These are phyloP conservation scores for Stigmatopora nigra DNA, from an alignment of 2,113 vertebrate species.

Conservation along the genomic window DNA sequence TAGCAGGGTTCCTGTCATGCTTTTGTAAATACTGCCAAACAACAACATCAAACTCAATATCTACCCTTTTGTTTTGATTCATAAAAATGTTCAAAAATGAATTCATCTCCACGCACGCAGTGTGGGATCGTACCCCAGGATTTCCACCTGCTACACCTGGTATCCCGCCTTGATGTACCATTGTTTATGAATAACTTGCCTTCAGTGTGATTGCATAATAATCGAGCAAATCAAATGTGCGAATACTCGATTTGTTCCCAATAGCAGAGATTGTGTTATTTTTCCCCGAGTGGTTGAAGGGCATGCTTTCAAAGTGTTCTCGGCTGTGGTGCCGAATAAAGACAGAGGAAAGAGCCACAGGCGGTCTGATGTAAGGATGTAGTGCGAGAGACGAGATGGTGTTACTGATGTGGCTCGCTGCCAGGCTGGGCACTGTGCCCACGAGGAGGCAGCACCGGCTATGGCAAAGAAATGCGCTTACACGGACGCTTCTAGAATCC, in stretches of 20 bases:
- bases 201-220: slow-evolving; percentile 62
- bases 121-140: slow-evolving; percentile 19
- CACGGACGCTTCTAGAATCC: slow-evolving; percentile 24
- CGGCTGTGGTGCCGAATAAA: slow-evolving; percentile 62
- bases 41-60: slow-evolving; percentile 19
- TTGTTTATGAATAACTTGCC: slow-evolving; percentile 52
- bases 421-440: slow-evolving; percentile 65
- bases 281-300: slow-evolving; percentile 58
- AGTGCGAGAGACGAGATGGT: slow-evolving; percentile 43
- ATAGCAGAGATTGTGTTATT: slow-evolving; percentile 46
- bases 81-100: slow-evolving; percentile 36
- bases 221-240: slow-evolving; percentile 56
- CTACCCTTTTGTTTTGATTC: slow-evolving; percentile 39
- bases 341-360: slow-evolving; percentile 44
- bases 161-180: slow-evolving; percentile 41
- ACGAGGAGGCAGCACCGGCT: slow-evolving; percentile 61
- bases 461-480: slow-evolving; percentile 29
- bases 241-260: slow-evolving; percentile 57
- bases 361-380: slow-evolving; percentile 57
- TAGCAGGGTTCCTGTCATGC: slow-evolving; percentile 17
- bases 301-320: slow-evolving; percentile 64
- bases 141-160: slow-evolving; percentile 43
- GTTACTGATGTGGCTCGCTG: slow-evolving; percentile 49
- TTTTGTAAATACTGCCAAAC: slow-evolving; percentile 23
- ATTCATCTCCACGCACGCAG: slow-evolving; percentile 19